phyloP scores from a whole-genome alignment of 2,888 invertebrate genomes.

The Brachyopa scutellaris region DNA sequence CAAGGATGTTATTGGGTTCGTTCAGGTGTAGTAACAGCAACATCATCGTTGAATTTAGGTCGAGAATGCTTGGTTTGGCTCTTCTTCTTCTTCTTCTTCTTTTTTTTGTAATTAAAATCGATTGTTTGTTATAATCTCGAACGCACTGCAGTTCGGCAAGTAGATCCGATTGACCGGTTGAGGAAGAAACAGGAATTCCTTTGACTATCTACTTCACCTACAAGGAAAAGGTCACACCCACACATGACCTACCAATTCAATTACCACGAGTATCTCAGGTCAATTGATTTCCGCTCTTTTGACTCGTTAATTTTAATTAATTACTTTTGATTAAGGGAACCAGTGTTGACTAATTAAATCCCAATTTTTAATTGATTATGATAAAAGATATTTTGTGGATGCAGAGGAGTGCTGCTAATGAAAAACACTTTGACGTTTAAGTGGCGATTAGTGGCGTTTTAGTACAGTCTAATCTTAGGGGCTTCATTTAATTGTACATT shows the following conservation, averaged over 20 bases:
- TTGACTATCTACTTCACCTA: not conserved
- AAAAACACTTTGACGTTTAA: too few species aligned
- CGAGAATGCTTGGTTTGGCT: conserved; percentile 31
- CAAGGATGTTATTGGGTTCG: not conserved
- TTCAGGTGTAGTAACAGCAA: not conserved
- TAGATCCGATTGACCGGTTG: not conserved
- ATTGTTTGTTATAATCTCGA: conserved; percentile 35
- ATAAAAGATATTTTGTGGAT: not conserved
- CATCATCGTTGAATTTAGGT: conserved; percentile 28
- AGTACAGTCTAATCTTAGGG: too few species aligned
- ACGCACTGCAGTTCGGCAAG: conserved; percentile 18
- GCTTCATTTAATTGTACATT: too few species aligned
- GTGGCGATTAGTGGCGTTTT: too few species aligned
- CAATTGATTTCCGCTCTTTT: conserved; percentile 27
- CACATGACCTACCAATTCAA: too few species aligned
- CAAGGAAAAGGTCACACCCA: not conserved
- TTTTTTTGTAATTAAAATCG: conserved; percentile 39
- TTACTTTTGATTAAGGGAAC: conserved; percentile 33
- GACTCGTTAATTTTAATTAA: conserved; percentile 21
- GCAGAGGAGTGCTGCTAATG: too few species aligned
- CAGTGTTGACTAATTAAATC: conserved; percentile 36
- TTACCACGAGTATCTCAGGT: conserved; percentile 20
- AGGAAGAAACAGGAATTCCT: conserved; percentile 7
- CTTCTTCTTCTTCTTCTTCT: conserved; percentile 1
- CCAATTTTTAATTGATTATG: conserved; percentile 14